Conservation (phyloP, 1,140 invertebrate genomes). For the Probaryconus sp. region DNA sequence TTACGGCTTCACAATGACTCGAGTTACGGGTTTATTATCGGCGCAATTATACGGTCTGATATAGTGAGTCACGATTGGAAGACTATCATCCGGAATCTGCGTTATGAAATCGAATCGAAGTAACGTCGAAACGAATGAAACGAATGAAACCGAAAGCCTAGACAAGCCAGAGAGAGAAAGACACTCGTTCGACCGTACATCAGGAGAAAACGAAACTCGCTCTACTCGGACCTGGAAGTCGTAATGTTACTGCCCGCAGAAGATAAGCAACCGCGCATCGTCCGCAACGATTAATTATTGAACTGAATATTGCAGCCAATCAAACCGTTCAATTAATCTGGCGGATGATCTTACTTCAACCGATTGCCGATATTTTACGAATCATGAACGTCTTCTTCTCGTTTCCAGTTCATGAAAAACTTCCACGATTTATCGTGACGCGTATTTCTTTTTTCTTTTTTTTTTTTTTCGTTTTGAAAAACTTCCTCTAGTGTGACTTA, state of each 20-base stretch:
- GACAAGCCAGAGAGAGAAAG: neutral
- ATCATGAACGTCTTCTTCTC: constrained; percentile 22
- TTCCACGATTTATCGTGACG: neutral
- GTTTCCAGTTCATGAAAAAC: constrained; percentile 11
- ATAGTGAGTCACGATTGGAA: constrained; percentile 49
- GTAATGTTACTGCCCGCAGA: constrained; percentile 13
- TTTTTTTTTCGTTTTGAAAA: too few species aligned
- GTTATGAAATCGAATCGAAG: constrained; percentile 26
- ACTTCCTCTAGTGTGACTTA: too few species aligned
- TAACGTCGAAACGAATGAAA: constrained; percentile 19
- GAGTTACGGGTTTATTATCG: constrained; percentile 62
- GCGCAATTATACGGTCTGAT: constrained; percentile 57
- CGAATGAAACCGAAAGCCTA: neutral
- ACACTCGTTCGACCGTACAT: neutral
- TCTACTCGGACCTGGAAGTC: neutral
- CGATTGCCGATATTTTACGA: constrained; percentile 8
- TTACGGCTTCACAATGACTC: constrained; percentile 55
- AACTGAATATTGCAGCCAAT: constrained; percentile 33
- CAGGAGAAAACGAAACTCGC: constrained; percentile 6
- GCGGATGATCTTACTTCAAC: neutral
- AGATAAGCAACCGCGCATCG: constrained; percentile 4
- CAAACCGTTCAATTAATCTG: constrained; percentile 30
- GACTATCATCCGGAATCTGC: constrained; percentile 39
- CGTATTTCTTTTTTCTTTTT: too few species aligned
- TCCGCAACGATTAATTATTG: constrained; percentile 42